Evolutionary conservation across 1,140 invertebrate genomes (phyloP).

Genomic region (Saccostrea echinata): DNA sequence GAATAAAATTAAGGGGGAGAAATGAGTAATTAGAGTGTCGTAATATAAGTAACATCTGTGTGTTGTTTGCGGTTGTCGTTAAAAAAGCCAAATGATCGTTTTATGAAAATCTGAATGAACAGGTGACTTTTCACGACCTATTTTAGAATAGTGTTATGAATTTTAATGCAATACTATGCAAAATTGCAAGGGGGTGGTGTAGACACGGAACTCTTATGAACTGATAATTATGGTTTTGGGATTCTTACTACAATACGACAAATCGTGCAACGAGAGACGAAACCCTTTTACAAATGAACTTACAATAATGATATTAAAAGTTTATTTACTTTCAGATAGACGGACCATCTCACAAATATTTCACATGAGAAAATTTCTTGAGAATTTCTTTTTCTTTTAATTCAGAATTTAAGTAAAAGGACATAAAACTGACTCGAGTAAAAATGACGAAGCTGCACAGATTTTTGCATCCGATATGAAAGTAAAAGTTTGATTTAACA

Average conservation of each 20-base stretch:
- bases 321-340: constrained; percentile 10
- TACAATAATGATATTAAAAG: background rate
- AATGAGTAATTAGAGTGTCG: constrained; percentile 27
- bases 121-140: constrained; percentile 26
- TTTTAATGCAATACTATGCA: background rate
- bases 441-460: background rate
- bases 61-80: constrained; percentile 26
- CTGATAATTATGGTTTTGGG: constrained; percentile 5
- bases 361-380: background rate
- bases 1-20: background rate
- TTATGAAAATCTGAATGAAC: background rate
- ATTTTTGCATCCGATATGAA: background rate
- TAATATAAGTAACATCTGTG: constrained; percentile 35
- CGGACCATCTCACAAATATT: constrained; percentile 14
- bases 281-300: constrained; percentile 21
- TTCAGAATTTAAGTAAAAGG: background rate
- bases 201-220: background rate
- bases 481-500: background rate
- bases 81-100: constrained; percentile 10
- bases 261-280: background rate
- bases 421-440: background rate
- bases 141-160: constrained; percentile 7
- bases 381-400: background rate
- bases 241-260: background rate
- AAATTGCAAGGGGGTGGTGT: constrained; percentile 17